Base-by-base conservation (phyloP, 2,888 invertebrate genomes). In the Drosophila formosana region DNA sequence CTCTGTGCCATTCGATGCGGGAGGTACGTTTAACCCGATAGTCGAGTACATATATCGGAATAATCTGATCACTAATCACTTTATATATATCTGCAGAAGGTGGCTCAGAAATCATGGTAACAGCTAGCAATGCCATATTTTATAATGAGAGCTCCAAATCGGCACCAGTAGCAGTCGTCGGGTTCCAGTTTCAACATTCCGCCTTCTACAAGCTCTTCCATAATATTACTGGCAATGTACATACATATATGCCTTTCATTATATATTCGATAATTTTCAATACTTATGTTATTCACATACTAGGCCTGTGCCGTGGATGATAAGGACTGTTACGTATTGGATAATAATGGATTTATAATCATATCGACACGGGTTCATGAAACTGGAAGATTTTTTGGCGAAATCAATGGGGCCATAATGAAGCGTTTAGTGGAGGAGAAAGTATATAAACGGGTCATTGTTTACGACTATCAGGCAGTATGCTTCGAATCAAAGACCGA, bases 381-480 rank as follows among this genome's bases (percentile, higher is more conserved):
- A 67, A 96, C 96, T 0, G 98, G 98, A 3, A 94, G 94, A 88
- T 98, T 98, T 92, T 97, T 98, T 89, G 98, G 98, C 1, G 96
- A 96, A 90, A 94, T 98, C 49, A 95, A 96, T 72, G 95, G 96
- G 3, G 95, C 95, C 47, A 94, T 97, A 26, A 97, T 98, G 96
- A 93, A 94, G 62, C 94, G 94, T 80, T 92, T 97, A 53, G 94
- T 97, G 0, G 94, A 95, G 66, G 95, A 96, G 69, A 95, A 95
- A 7, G 95, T 98, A 37, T 98, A 95, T 91, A 95, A 95, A 79
- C 93, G 94, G 61, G 95, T 97, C 9, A 94, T 95, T 60, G 94
- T 97, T 60, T 95, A 95, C 76, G 98, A 98, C 91, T 98, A 98
- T 90, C 98, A 98, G 92, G 97, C 96, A 0, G 96, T 97, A 23